A percentile compares a stretch with the other conserved stretches of the same genome.
These are phyloP conservation scores for Coptotermes formosanus DNA, from an alignment of 1,140 invertebrate species.

Conservation along the genomic window DNA sequence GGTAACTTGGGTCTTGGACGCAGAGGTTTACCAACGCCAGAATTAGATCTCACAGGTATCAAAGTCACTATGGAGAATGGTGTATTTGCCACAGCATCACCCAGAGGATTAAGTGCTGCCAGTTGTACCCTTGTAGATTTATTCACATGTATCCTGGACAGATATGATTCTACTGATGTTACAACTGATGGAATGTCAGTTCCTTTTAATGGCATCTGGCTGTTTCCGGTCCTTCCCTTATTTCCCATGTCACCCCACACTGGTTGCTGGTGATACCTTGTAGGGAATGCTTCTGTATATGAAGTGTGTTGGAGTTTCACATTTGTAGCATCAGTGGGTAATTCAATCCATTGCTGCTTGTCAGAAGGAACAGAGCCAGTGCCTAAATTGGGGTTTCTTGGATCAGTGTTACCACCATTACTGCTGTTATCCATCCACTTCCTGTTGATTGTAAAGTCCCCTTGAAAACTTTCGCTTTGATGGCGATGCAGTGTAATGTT, in stretches of 20 bases:
- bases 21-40: slow-evolving; percentile 56
- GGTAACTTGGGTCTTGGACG: slow-evolving; percentile 52
- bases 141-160: neutral
- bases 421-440: neutral
- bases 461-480: too few relatives aligned
- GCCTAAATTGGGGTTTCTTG: neutral
- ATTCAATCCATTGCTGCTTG: neutral
- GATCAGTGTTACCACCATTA: neutral
- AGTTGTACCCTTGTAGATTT: neutral
- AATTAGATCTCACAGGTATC: slow-evolving; percentile 61
- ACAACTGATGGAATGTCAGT: neutral
- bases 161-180: neutral
- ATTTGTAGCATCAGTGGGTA: neutral
- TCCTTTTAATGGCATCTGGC: neutral
- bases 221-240: neutral
- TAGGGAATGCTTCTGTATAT: neutral
- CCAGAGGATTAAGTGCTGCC: neutral
- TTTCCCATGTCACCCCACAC: neutral
- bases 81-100: neutral
- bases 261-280: neutral
- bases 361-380: neutral
- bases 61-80: slow-evolving; percentile 45
- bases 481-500: neutral
- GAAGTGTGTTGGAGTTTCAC: neutral
- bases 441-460: neutral